Evolutionary conservation across 2,888 invertebrate species (phyloP), one percentile per base, ranked within the genome.

Genomic region (Xylophagus ater): DNA sequence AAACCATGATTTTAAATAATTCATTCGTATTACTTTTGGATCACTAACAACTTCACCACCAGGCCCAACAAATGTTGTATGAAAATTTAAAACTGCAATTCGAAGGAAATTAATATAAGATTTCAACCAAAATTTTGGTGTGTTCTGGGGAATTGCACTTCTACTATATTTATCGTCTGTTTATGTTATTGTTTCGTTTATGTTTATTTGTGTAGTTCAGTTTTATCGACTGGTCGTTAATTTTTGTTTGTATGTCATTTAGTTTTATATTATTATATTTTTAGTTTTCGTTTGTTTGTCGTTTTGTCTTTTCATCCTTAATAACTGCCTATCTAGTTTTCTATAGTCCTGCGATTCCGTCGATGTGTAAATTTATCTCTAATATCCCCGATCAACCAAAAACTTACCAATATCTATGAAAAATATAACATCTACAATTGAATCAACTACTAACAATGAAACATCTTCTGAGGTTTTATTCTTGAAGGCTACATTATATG

Each of bases 401-500:
- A 20, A 51, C 59, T 61, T 51, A 65, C 65, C 65, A 68, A 98
- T 98, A 74, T 98, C 98, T 69, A 98, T 94, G 75, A 98, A 98
- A 76, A 98, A 98, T 62, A 98, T 93, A 56, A 98, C 97, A 70
- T 98, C 98, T 58, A 98, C 98, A 61, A 98, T 96, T 52, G 94
- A 94, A 71, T 93, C 87, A 67, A 92, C 88, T 60, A 92, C 92
- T 57, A 93, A 76, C 56, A 92, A 74, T 55, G 88, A 89, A 51
- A 92, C 90, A 69, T 92, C 92, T 70, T 92, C 92, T 66, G 89
- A 88, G 53, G 93, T 96, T 72, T 97, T 97, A 74, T 94, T 96
- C 74, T 96, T 94, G 76, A 98, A 98, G 65, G 98, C 96, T 61
- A 97, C 96, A 71, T 98, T 98, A 75, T 94, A 98, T 53, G 98